Conservation (phyloP, 1,140 invertebrate genomes). For the Ceratitis capitata region DNA sequence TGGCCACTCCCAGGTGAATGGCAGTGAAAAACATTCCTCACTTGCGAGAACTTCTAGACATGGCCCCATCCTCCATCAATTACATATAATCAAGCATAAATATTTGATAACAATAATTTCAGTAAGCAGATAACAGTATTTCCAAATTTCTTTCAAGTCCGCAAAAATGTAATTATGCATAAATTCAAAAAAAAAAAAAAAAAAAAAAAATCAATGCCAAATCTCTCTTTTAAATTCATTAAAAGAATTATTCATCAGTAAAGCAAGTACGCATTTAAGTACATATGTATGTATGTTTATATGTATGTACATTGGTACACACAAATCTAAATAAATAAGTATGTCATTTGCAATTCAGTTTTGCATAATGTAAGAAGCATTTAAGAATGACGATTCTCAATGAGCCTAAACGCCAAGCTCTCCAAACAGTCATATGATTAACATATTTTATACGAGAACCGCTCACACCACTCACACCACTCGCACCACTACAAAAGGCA, state of each 20-base stretch:
- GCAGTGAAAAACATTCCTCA: too few relatives aligned
- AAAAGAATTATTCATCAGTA: background rate
- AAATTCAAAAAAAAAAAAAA: background rate
- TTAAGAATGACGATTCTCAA: constrained; percentile 8
- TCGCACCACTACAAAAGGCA: too few relatives aligned
- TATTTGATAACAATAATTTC: too few relatives aligned
- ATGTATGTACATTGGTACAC: background rate
- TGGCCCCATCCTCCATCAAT: too few relatives aligned
- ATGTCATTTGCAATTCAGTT: constrained; percentile 13
- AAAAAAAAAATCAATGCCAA: background rate
- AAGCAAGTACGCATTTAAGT: background rate
- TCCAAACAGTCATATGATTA: constrained; percentile 19
- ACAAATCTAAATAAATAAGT: background rate
- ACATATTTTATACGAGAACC: background rate
- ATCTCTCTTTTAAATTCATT: background rate
- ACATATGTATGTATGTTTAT: background rate
- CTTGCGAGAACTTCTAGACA: too few relatives aligned
- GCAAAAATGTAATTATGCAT: background rate
- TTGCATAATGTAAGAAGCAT: constrained; percentile 23
- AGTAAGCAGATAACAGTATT: too few relatives aligned
- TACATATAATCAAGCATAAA: too few relatives aligned
- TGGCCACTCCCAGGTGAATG: too few relatives aligned
- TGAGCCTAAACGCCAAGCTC: background rate
- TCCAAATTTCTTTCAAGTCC: background rate
- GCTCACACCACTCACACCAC: too few relatives aligned